Percentiles rank a stretch among this genome's conserved stretches.
Evolutionary conservation across 2,888 invertebrate genomes (phyloP).

Genomic region (Perizoma affinitatum): DNA sequence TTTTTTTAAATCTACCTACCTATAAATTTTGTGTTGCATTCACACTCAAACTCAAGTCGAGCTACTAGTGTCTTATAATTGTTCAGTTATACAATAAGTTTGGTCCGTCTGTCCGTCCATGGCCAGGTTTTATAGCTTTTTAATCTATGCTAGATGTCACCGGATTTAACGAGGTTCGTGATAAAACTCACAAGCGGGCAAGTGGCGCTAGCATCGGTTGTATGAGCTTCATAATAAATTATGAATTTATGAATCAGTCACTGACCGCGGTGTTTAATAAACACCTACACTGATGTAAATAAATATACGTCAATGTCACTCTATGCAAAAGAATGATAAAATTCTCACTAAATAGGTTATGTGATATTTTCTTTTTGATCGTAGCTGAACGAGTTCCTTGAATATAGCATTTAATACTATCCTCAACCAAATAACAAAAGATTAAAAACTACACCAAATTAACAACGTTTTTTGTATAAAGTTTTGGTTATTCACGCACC

Average conservation of each 20-base stretch:
- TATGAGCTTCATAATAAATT: background rate
- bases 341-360: too few species aligned
- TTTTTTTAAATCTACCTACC: too few species aligned
- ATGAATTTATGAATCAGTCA: slow-evolving; percentile 4
- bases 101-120: slow-evolving; percentile 44
- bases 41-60: background rate
- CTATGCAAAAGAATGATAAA: too few species aligned
- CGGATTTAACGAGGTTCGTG: slow-evolving; percentile 49
- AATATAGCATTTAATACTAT: too few species aligned
- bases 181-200: slow-evolving; percentile 47
- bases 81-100: slow-evolving; percentile 35
- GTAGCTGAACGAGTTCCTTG: too few species aligned
- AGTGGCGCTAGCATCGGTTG: slow-evolving; percentile 41
- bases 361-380: too few species aligned
- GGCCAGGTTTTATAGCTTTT: slow-evolving; percentile 63
- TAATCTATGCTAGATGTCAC: slow-evolving; percentile 61
- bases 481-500: too few species aligned
- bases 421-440: too few species aligned
- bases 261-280: background rate
- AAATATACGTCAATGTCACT: too few species aligned
- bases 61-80: slow-evolving; percentile 22
- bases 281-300: too few species aligned
- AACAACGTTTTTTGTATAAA: too few species aligned
- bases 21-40: background rate
- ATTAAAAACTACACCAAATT: too few species aligned